These are phyloP conservation scores for Anoplolepis gracilipes DNA, from an alignment of 1,140 invertebrate genomes.

Conservation along the genomic window DNA sequence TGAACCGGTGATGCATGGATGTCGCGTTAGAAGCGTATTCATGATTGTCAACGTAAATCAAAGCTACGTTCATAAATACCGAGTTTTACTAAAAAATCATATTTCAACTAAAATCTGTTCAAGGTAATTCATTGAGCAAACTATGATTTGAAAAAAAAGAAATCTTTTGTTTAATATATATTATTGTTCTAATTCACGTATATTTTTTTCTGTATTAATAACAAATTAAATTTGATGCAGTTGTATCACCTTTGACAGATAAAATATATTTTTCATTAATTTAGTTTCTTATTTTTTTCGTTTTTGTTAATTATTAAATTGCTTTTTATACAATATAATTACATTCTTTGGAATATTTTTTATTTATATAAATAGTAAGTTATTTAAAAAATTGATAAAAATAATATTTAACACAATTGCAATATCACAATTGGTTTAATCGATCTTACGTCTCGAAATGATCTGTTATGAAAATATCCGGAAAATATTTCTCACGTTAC, in stretches of 20 bases:
- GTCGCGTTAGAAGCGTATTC: slow-evolving; percentile 15
- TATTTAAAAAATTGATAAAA: too few species aligned
- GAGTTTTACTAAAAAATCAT: slow-evolving; percentile 11
- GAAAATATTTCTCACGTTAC: not conserved
- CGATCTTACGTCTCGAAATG: not conserved
- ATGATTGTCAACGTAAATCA: slow-evolving; percentile 21
- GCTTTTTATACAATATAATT: not conserved
- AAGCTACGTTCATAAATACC: not conserved
- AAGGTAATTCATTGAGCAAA: not conserved
- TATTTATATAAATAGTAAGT: not conserved
- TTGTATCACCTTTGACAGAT: too few species aligned
- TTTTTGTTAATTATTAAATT: too few species aligned
- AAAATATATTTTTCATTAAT: too few species aligned
- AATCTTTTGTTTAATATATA: not conserved
- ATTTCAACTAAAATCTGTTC: not conserved
- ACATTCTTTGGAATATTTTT: not conserved
- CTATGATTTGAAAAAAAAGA: not conserved
- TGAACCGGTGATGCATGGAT: slow-evolving; percentile 35
- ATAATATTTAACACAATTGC: not conserved
- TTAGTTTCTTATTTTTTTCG: too few species aligned
- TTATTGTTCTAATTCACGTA: too few species aligned
- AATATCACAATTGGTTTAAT: not conserved
- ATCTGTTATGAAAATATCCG: not conserved
- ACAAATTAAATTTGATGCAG: too few species aligned
- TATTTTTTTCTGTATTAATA: too few species aligned